Evolutionary conservation across 2,888 invertebrate species (phyloP), one percentile per base, ranked within the genome.

Genomic region (Habrosyne pyritoides): DNA sequence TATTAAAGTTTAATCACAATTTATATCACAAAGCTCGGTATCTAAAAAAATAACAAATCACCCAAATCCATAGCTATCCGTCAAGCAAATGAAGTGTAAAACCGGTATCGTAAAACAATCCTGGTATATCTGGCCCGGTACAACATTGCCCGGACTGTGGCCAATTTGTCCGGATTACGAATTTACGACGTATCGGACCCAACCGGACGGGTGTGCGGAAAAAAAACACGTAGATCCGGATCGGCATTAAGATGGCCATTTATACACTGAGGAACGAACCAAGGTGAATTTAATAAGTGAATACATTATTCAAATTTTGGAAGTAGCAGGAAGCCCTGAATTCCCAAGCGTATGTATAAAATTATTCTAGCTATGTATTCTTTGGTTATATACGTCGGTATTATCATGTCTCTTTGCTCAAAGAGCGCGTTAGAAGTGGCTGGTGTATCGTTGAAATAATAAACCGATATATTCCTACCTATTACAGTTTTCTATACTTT

Each of bases 151-250:
- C 60, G 58, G 68, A 60, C 63, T 59, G 61, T 57, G 61, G 63
- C 77, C 87, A 84, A 86, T 87, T 87, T 87, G 84, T 87, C 69
- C 76, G 83, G 85, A 87, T 87, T 87, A 85, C 73, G 75, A 79
- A 81, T 83, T 83, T 81, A 84, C 79, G 77, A 78, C 70, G 72
- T 81, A 83, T 80, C 77, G 77, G 67, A 66, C 64, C 58, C 63
- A 60, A 69, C 69, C 68, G 73, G 79, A 74, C 75, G 68, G 66
- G 61, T 46, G 55, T 53, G 51, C 52, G 24, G 47, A 54, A 56
- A 69, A 24, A 74, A 79, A 78, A 74, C 73, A 79, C 75, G 72
- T 80, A 74, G 73, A 81, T 76, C 74, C 65, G 66, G 67, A 74
- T 67, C 71, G 64, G 72, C 57, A 68, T 69, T 71, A 73, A 75